A percentile compares a stretch with the other conserved stretches of the same genome.
Evolutionary conservation across 92 coral and sea anemone genomes (phyloP).

Genomic region (Diadumene lineata): DNA sequence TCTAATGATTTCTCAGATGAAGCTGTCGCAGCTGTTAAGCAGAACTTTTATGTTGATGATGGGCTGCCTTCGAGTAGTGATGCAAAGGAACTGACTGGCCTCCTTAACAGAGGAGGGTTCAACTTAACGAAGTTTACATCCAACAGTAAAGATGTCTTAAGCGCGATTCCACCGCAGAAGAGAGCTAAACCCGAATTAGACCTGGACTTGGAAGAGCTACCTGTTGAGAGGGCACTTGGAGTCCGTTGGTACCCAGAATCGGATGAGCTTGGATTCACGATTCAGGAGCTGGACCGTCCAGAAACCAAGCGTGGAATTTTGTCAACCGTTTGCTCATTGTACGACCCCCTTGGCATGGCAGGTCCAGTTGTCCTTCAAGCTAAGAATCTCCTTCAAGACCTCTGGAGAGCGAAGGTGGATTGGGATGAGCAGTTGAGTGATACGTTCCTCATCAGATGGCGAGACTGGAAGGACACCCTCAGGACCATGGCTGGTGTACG

Average conservation of each 20-base stretch:
- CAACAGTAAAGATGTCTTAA: constrained; percentile 33
- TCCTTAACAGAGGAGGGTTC: constrained; percentile 47
- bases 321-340: constrained; percentile 56
- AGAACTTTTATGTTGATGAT: constrained; percentile 58
- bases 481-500: constrained; percentile 40
- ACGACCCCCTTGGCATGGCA: constrained; percentile 61
- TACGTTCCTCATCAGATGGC: constrained; percentile 22
- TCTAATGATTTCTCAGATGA: constrained; percentile 38
- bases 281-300: constrained; percentile 46
- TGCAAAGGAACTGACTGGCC: constrained; percentile 28
- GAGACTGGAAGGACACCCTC: constrained; percentile 43
- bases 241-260: constrained; percentile 45
- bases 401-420: constrained; percentile 47
- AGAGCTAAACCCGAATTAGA: constrained; percentile 11
- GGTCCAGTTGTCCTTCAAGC: constrained; percentile 59
- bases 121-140: constrained; percentile 46
- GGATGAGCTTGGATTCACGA: constrained; percentile 45
- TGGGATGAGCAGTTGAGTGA: constrained; percentile 57
- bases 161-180: constrained; percentile 7
- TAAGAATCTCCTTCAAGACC: constrained; percentile 40
- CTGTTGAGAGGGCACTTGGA: constrained; percentile 46
- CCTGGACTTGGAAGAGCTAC: constrained; percentile 54
- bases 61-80: constrained; percentile 32
- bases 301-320: constrained; percentile 62
- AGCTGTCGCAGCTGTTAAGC: constrained; percentile 36